phyloP scores from a whole-genome alignment of 2,888 invertebrate species.

The Axea sp. region DNA sequence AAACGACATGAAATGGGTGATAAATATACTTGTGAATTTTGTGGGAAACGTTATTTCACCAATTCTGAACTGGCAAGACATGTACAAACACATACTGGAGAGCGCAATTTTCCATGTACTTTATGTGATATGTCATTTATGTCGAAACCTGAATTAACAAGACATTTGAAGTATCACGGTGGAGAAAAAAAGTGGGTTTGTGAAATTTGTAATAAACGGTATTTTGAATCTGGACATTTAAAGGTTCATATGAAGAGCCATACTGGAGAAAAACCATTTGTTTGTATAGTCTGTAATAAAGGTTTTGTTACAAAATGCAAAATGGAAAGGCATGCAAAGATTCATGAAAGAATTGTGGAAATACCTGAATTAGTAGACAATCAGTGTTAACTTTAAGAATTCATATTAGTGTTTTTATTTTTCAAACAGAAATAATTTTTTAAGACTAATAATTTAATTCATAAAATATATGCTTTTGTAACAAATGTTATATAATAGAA shows the following conservation, averaged over 20 bases:
- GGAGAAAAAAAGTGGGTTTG: conserved; percentile 73
- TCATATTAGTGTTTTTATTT: no score
- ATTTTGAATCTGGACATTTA: conserved; percentile 75
- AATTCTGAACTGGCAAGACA: conserved; percentile 73
- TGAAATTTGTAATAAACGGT: conserved; percentile 70
- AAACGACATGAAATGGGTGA: conserved; percentile 72
- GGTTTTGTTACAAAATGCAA: conserved; percentile 74
- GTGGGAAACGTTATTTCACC: conserved; percentile 72
- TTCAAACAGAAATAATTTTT: no score
- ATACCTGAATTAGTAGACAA: conserved; percentile 1
- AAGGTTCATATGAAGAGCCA: conserved; percentile 74
- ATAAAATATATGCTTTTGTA: no score
- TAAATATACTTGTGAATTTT: conserved; percentile 69
- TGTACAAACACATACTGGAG: conserved; percentile 71
- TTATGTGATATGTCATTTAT: conserved; percentile 73
- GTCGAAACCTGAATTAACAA: conserved; percentile 72
- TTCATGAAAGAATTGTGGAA: conserved; percentile 64
- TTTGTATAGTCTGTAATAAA: conserved; percentile 72
- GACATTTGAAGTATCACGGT: conserved; percentile 74
- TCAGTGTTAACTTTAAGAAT: neutral
- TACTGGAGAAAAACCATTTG: conserved; percentile 73
- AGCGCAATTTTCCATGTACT: conserved; percentile 70
- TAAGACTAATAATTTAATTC: no score
- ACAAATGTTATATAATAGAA: no score
- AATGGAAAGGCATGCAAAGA: conserved; percentile 72